Evolutionary conservation across 2,888 invertebrate genomes (phyloP), one percentile per base, ranked within the genome.

Genomic region (Sphecodes monilicornis): DNA sequence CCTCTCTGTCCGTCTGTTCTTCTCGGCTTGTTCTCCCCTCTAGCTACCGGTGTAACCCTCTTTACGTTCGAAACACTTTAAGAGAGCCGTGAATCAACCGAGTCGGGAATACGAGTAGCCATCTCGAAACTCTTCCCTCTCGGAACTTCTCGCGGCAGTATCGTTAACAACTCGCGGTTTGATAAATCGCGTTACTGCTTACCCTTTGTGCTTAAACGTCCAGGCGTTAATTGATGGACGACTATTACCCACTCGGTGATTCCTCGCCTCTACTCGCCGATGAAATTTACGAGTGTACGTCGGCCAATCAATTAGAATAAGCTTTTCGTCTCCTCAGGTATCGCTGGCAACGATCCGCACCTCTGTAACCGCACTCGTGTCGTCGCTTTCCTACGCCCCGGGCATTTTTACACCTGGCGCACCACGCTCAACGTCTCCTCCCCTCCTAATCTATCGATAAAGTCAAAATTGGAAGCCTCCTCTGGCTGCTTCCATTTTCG

Each of bases 71-170:
- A 81, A 76, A 83, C 76, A 71, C 72, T 82, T 83, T 83, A 81
- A 80, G 72, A 71, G 82, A 66, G 57, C 76, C 82, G 82, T 83
- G 83, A 83, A 83, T 83, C 83, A 83, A 83, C 43, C 82, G 29
- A 54, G 66, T 71, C 72, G 83, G 82, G 82, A 83, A 81, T 83
- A 83, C 82, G 76, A 83, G 82, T 83, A 57, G 82, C 82, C 82
- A 60, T 72, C 68, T 82, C 76, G 83, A 73, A 76, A 72, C 57
- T 71, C 54, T 72, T 69, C 39, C 41, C 66, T 39, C 66, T 46
- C 41, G 68, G 32, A 26, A 39, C 57, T 36, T 82, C 50, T 76
- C 36, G 36, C 41, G 57, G 68, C 71, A 82, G 74, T 82, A 82
- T 82, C 76, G 76, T 82, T 72, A 81, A 82, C 75, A 29, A 39